These are phyloP conservation scores for Leucozona laternaria DNA, from an alignment of 2,888 invertebrate species.

Conservation along the genomic window DNA sequence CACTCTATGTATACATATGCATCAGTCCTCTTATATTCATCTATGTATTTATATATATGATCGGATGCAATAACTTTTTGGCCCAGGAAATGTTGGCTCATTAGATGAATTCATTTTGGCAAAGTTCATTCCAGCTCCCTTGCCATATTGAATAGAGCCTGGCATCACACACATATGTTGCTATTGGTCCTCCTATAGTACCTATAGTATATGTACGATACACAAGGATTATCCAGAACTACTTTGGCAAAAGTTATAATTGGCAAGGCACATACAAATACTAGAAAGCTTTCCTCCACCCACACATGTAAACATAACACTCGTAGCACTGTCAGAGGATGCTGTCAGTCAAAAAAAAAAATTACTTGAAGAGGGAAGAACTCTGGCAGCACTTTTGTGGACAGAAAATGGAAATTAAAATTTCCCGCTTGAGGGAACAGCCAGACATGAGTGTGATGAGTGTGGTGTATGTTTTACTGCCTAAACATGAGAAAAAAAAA, in stretches of 20 bases:
- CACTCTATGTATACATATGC: background rate
- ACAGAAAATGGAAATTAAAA: slow-evolving; percentile 73
- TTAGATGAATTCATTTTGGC: slow-evolving; percentile 57
- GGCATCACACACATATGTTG: slow-evolving; percentile 22
- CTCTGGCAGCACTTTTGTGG: slow-evolving; percentile 63
- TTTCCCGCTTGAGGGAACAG: slow-evolving; percentile 66
- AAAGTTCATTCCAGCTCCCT: slow-evolving; percentile 39
- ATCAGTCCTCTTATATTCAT: background rate
- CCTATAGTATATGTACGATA: too few relatives aligned
- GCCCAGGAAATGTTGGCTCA: slow-evolving; percentile 64
- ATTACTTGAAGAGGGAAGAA: slow-evolving; percentile 47
- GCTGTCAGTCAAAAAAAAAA: slow-evolving; percentile 60
- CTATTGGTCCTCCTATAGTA: background rate
- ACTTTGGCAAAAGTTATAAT: slow-evolving; percentile 74
- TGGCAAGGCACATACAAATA: slow-evolving; percentile 45
- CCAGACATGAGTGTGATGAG: slow-evolving; percentile 62
- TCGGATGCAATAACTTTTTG: slow-evolving; percentile 48
- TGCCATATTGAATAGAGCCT: slow-evolving; percentile 11
- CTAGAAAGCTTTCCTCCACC: background rate
- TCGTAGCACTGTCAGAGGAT: background rate
- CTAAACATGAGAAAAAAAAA: slow-evolving; percentile 41
- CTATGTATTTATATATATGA: background rate
- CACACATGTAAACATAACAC: background rate
- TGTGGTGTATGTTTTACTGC: slow-evolving; percentile 17
- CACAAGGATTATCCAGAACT: slow-evolving; percentile 61